Evolutionary conservation across 2,113 vertebrate species (phyloP).

Genomic region (Grus americana): DNA sequence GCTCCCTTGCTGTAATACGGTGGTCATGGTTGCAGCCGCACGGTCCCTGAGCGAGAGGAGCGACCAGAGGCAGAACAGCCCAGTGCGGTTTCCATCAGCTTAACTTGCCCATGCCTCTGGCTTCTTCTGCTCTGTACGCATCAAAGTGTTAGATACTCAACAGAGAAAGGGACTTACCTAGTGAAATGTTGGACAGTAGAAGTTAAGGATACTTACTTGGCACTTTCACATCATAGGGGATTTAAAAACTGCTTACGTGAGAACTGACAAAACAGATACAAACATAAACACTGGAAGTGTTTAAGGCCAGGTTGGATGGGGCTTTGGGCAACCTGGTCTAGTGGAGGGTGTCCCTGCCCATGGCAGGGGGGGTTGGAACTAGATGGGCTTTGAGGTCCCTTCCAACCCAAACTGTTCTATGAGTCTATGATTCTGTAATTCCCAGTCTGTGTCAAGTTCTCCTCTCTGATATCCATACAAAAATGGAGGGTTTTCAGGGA

Average conservation of each 20-base stretch:
- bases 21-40: not conserved
- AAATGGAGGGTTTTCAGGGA: not conserved
- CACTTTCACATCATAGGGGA: not conserved
- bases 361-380: too few species aligned
- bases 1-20: not conserved
- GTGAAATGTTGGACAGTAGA: not conserved
- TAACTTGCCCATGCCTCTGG: not conserved
- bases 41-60: accelerated
- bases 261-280: not conserved
- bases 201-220: not conserved
- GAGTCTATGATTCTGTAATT: not conserved
- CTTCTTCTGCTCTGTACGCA: not conserved
- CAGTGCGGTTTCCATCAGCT: not conserved
- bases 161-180: not conserved
- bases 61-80: not conserved
- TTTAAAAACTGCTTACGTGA: not conserved
- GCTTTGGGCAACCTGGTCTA: too few species aligned
- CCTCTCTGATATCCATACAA: not conserved
- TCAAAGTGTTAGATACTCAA: not conserved
- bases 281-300: not conserved
- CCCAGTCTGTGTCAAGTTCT: not conserved
- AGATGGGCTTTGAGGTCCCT: too few species aligned
- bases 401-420: too few species aligned
- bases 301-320: too few species aligned
- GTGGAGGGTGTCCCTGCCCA: too few species aligned